Evolutionary conservation across 2,113 vertebrate species (phyloP).

Genomic region (Sturnus vulgaris): DNA sequence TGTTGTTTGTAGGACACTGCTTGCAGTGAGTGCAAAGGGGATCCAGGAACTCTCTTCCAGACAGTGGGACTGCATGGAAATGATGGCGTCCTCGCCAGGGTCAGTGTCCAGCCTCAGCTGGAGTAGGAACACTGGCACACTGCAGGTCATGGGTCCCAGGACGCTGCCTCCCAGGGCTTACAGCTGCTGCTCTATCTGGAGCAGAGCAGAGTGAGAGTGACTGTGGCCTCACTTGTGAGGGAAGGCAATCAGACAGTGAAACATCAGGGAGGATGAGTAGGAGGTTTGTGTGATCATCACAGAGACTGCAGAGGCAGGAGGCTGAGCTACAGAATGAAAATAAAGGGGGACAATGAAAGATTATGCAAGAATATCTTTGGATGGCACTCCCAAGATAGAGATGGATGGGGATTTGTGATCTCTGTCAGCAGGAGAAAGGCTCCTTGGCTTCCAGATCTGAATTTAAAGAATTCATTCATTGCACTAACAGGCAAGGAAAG

Average conservation of each 20-base stretch:
- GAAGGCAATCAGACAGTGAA: background rate
- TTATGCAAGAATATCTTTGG: background rate
- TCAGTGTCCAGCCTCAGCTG: background rate
- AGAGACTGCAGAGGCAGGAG: background rate
- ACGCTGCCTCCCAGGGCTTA: background rate
- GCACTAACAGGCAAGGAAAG: background rate
- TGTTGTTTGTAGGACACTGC: fast-evolving
- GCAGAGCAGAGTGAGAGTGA: fast-evolving
- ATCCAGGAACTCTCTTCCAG: background rate
- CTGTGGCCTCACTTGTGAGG: background rate
- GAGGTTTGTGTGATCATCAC: background rate
- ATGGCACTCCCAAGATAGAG: background rate
- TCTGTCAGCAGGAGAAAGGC: background rate
- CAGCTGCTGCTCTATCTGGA: background rate
- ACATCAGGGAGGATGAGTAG: background rate
- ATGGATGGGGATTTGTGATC: background rate
- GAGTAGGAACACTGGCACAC: background rate
- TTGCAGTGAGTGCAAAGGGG: background rate
- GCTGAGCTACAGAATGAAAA: background rate
- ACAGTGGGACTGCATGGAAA: background rate
- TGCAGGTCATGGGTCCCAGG: background rate
- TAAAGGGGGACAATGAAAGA: background rate
- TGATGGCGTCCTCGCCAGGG: background rate
- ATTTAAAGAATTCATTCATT: background rate
- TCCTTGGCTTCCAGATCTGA: background rate